Evolutionary conservation across 2,888 invertebrate genomes (phyloP), one percentile per base, ranked within the genome.

Genomic region (Melieria picta): DNA sequence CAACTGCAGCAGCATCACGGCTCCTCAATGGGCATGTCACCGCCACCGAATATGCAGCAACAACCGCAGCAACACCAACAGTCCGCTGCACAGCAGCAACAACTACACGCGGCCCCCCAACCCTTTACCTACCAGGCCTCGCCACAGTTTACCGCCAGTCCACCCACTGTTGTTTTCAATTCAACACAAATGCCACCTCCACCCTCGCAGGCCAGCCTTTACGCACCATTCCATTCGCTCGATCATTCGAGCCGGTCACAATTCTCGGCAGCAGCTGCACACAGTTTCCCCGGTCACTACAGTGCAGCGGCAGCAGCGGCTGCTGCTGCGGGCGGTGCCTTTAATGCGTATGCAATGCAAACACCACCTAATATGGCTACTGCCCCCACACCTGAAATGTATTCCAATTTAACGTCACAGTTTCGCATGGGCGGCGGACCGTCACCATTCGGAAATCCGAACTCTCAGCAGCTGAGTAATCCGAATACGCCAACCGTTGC

Each of bases 381-480:
- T 57, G 88, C 88, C 60, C 90, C 90, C 13, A 90, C 91, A 5
- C 93, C 94, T 47, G 93, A 93, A 79, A 89, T 93, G 85, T 93
- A 93, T 86, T 90, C 90, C 79, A 91, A 88, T 80, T 86, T 90
- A 76, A 85, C 90, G 65, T 90, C 90, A 11, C 91, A 91, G 80
- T 91, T 89, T 78, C 88, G 91, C 71, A 88, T 91, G 80, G 89
- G 90, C 72, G 91, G 91, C 70, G 81, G 82, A 11, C 92, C 93
- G 11, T 94, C 93, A 82, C 83, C 83, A 4, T 78, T 78, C 56
- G 77, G 77, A 56, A 78, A 77, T 69, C 78, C 77, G 16, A 94
- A 94, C 83, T 93, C 93, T 65, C 94, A 94, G 80, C 89, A 94
- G 77, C 90, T 91, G 76, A 94, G 91, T 84, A 95, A 93, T 86